A percentile compares a stretch with the other conserved stretches of the same genome.
These are phyloP conservation scores for Hypomecis atomaria DNA, from an alignment of 2,888 invertebrate species.

Conservation along the genomic window DNA sequence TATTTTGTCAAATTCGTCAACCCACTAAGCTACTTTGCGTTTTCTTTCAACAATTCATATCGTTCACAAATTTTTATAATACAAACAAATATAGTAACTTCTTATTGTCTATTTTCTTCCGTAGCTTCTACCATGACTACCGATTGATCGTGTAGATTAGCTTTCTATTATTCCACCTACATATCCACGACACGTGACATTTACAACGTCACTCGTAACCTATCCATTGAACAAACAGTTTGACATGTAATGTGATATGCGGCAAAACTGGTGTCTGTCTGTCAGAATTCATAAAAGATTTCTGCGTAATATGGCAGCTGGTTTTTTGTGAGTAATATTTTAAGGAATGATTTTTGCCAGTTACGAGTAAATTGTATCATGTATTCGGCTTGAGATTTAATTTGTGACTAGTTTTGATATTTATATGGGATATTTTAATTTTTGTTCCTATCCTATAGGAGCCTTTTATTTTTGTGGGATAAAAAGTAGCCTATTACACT, in stretches of 20 bases:
- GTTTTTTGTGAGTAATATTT: constrained; percentile 12
- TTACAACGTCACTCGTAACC: constrained; percentile 37
- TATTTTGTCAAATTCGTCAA: too few relatives aligned
- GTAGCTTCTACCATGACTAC: constrained; percentile 35
- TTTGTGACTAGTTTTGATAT: background rate
- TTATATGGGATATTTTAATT: too few relatives aligned
- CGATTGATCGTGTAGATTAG: constrained; percentile 53
- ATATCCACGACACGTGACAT: constrained; percentile 36
- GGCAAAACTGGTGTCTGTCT: constrained; percentile 30
- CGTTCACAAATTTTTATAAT: too few relatives aligned
- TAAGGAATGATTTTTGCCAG: background rate
- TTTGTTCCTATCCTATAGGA: too few relatives aligned
- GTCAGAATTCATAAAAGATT: constrained; percentile 11
- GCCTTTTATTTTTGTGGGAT: too few relatives aligned
- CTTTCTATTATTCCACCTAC: constrained; percentile 53
- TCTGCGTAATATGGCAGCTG: constrained; percentile 22
- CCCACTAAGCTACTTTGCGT: background rate
- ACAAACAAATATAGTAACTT: background rate
- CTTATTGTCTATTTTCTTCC: background rate
- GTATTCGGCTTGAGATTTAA: background rate
- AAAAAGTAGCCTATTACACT: too few relatives aligned
- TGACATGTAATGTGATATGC: constrained; percentile 39
- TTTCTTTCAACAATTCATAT: background rate
- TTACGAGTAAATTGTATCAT: background rate
- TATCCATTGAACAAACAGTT: constrained; percentile 36